phyloP scores from a whole-genome alignment of 2,113 vertebrate species.

The Sinosuthora webbiana region DNA sequence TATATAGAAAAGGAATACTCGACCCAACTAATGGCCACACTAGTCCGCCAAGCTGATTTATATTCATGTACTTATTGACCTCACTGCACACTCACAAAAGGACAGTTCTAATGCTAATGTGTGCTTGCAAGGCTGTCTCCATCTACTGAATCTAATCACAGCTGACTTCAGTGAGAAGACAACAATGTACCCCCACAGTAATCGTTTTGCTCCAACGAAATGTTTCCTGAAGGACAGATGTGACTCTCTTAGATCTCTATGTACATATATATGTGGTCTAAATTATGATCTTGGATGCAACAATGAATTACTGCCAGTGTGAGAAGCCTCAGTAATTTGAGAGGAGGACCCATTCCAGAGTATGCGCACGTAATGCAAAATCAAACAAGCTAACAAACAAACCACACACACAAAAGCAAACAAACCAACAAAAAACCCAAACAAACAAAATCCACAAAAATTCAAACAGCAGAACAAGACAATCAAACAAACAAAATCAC shows the following conservation, averaged over 20 bases:
- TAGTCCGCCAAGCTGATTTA: conserved; percentile 69
- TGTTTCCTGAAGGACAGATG: conserved; percentile 9
- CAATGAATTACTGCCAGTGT: background rate
- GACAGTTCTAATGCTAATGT: conserved; percentile 53
- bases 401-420: background rate
- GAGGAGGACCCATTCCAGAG: background rate
- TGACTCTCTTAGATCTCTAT: background rate
- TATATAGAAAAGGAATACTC: conserved; percentile 67
- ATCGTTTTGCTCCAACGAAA: background rate
- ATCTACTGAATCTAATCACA: background rate
- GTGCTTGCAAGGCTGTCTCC: conserved; percentile 13
- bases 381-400: background rate
- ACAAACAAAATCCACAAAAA: background rate
- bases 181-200: background rate
- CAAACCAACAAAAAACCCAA: background rate
- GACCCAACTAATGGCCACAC: conserved; percentile 62
- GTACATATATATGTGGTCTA: background rate
- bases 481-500: background rate
- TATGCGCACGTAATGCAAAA: background rate
- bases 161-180: background rate
- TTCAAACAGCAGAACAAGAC: background rate
- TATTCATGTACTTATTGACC: conserved; percentile 72
- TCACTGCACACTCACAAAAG: conserved; percentile 23
- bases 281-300: background rate
- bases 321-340: background rate